Conservation (phyloP, 2,888 invertebrate genomes). For the Congeria kusceri region DNA sequence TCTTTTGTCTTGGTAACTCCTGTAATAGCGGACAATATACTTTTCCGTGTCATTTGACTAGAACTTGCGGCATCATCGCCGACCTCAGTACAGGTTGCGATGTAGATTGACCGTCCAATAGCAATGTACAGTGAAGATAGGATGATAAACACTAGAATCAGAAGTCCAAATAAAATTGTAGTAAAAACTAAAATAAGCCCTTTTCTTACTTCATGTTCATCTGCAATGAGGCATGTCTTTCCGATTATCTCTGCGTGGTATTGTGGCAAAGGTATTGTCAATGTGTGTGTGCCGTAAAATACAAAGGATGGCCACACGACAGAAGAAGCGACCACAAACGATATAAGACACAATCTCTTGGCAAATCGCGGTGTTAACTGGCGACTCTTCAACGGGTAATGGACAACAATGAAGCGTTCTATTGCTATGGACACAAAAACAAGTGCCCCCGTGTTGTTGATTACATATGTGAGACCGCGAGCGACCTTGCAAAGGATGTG, state of each 20-base stretch:
- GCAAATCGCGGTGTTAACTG: conserved; percentile 46
- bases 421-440: conserved; percentile 60
- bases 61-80: conserved; percentile 11
- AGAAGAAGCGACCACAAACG: conserved; percentile 35
- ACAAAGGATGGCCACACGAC: conserved; percentile 58
- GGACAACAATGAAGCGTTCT: conserved; percentile 54
- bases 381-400: conserved; percentile 47
- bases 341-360: conserved; percentile 39
- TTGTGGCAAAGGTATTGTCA: conserved; percentile 15
- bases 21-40: conserved; percentile 56
- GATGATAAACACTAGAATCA: conserved; percentile 43
- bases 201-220: conserved; percentile 47
- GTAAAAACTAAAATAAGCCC: conserved; percentile 48
- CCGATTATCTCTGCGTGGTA: conserved; percentile 13
- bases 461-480: conserved; percentile 48
- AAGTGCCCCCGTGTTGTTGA: conserved; percentile 56
- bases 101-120: conserved; percentile 56
- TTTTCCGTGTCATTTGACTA: conserved; percentile 37
- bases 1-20: conserved; percentile 37
- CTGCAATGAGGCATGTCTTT: conserved; percentile 60
- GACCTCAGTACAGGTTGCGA: conserved; percentile 54
- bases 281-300: conserved; percentile 54
- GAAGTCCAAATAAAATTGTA: conserved; percentile 40
- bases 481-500: conserved; percentile 59
- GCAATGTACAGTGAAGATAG: conserved; percentile 49